Evolutionary conservation across 2,888 invertebrate species (phyloP), one percentile per base, ranked within the genome.

Genomic region (Leptopterna dolabrata): DNA sequence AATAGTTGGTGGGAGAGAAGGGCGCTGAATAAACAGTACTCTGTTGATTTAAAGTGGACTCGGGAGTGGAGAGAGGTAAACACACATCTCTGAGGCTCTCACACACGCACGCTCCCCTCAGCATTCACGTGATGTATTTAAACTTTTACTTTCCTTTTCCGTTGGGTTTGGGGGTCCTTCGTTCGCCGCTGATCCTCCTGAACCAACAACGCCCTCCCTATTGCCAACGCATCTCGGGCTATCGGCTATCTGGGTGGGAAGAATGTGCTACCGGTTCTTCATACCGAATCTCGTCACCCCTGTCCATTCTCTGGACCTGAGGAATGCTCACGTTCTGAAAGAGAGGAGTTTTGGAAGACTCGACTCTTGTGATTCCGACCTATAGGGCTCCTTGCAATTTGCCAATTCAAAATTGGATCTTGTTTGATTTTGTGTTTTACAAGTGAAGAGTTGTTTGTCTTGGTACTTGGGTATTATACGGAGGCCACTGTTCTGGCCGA

Each of bases 1-100:
- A 85, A 85, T 85, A 85, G 85, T 85, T 76, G 85, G 85, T 85
- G 85, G 85, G 85, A 85, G 85, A 85, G 85, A 85, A 85, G 85
- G 85, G 85, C 83, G 76, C 85, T 85, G 85, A 85, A 85, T 76
- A 85, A 85, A 85, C 85, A 85, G 76, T n/a, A 76, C 30, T 76
- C 73, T 85, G 85, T 85, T 85, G 85, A 85, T 85, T 85, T 76
- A 85, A 85, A 85, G 85, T 85, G 85, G 85, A 85, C 85, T 55
- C 47, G 45, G 70, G 83, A 81, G 51, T 51, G 81, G 81, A 81
- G 83, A 83, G 83, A 83, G 63, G 83, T 36, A 83, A 55, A 83
- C 55, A 83, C 83, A 83, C 41, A 36, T 63, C 83, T 27, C 83
- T 29, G 36, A 43, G 29, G 70, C 83, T 41, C 30, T 45, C 83